These are phyloP conservation scores for Hyperoplus immaculatus DNA, from an alignment of 2,797 vertebrate species.

Conservation along the genomic window DNA sequence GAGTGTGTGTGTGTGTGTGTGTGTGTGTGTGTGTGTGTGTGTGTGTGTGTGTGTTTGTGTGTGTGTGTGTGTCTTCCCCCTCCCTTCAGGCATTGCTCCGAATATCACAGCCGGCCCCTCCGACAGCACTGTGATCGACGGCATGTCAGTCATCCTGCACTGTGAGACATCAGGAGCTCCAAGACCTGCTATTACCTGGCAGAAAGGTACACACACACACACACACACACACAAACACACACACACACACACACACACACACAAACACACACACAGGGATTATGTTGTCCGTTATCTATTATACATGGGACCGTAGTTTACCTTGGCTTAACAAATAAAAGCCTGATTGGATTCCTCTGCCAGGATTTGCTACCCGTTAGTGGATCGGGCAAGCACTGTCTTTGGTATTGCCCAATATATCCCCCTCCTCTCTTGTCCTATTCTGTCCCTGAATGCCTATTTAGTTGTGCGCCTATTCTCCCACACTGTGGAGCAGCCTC, in stretches of 20 bases:
- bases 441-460: neutral
- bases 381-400: slow-evolving; percentile 44
- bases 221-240: slow-evolving; percentile 7
- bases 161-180: slow-evolving; percentile 97
- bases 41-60: slow-evolving; percentile 41
- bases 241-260: slow-evolving; percentile 15
- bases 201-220: slow-evolving; percentile 88
- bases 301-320: slow-evolving; percentile 53
- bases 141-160: slow-evolving; percentile 93
- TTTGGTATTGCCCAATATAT: slow-evolving; percentile 40
- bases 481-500: neutral
- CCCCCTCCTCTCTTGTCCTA: slow-evolving; percentile 1
- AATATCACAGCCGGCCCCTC: slow-evolving; percentile 96
- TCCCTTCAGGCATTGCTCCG: slow-evolving; percentile 92
- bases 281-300: slow-evolving; percentile 54
- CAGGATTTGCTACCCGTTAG: slow-evolving; percentile 52
- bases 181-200: slow-evolving; percentile 96
- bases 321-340: slow-evolving; percentile 66
- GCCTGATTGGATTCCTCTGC: slow-evolving; percentile 65
- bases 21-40: slow-evolving; percentile 46
- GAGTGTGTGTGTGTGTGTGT: slow-evolving; percentile 44
- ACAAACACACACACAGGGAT: slow-evolving; percentile 47
- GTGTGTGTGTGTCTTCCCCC: slow-evolving; percentile 39
- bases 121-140: slow-evolving; percentile 97
- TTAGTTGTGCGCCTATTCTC: neutral